Conservation (phyloP, 1,140 invertebrate genomes). For the Palaemon carinicauda region DNA sequence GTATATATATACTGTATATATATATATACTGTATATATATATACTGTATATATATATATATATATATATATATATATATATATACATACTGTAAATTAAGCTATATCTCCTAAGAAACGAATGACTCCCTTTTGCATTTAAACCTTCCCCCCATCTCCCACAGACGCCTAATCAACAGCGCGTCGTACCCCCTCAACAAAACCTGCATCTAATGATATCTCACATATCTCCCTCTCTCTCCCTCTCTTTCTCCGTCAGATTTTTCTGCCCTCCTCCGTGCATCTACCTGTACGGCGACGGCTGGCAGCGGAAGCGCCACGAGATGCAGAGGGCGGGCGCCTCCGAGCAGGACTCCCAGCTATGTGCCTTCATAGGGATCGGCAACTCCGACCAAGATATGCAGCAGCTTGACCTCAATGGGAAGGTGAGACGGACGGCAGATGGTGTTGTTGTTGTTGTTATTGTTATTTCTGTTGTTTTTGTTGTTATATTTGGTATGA, state of each 20-base stretch:
- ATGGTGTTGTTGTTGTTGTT: background rate
- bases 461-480: background rate
- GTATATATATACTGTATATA: too few species aligned
- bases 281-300: constrained; percentile 98
- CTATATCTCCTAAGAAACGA: too few species aligned
- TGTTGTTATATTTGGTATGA: background rate
- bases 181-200: too few species aligned
- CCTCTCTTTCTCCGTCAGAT: constrained; percentile 66
- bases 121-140: too few species aligned
- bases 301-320: constrained; percentile 92
- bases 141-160: too few species aligned
- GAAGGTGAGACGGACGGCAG: constrained; percentile 65
- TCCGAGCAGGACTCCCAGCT: constrained; percentile 89
- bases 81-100: too few species aligned
- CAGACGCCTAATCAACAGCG: too few species aligned
- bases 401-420: constrained; percentile 95
- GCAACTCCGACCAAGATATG: constrained; percentile 98
- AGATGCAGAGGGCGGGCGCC: constrained; percentile 85
- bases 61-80: too few species aligned
- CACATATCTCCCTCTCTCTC: too few species aligned
- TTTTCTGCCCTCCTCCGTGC: constrained; percentile 99
- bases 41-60: too few species aligned
- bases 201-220: too few species aligned
- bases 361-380: constrained; percentile 98
- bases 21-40: too few species aligned